Evolutionary conservation across 2,797 vertebrate species (phyloP).

Genomic region (Peromyscus nudipes): DNA sequence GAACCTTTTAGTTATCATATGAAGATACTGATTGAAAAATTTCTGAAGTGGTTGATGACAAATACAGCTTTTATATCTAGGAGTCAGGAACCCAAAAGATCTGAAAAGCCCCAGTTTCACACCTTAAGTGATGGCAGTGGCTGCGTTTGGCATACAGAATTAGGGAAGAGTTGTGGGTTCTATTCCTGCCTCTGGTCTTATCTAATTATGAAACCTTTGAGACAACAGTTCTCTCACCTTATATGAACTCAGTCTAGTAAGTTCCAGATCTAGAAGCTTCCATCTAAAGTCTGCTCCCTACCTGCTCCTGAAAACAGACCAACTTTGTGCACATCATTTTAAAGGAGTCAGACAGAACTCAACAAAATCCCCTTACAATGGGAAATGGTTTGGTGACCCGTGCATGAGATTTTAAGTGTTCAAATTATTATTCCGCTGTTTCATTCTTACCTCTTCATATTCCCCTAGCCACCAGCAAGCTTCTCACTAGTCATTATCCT

Average conservation of each 20-base stretch:
- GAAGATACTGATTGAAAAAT: slow-evolving; percentile 46
- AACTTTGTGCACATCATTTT: background rate
- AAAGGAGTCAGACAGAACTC: background rate
- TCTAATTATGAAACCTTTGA: background rate
- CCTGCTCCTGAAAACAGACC: background rate
- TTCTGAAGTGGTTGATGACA: slow-evolving; percentile 18
- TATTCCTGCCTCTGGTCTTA: background rate
- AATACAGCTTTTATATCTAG: background rate
- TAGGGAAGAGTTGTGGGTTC: background rate
- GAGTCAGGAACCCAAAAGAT: background rate
- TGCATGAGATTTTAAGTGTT: background rate
- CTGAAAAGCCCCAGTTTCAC: background rate
- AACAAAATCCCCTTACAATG: background rate
- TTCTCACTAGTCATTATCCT: background rate
- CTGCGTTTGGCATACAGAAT: background rate
- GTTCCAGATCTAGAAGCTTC: background rate
- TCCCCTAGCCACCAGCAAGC: background rate
- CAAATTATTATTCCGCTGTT: background rate
- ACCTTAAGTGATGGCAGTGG: background rate
- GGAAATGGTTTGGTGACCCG: background rate
- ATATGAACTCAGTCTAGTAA: background rate
- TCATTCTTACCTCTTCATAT: background rate
- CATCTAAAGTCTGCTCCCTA: background rate
- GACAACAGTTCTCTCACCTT: background rate
- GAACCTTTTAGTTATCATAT: slow-evolving; percentile 48